Evolutionary conservation across 1,140 invertebrate species (phyloP), one percentile per base, ranked within the genome.

Genomic region (Plodia interpunctella): DNA sequence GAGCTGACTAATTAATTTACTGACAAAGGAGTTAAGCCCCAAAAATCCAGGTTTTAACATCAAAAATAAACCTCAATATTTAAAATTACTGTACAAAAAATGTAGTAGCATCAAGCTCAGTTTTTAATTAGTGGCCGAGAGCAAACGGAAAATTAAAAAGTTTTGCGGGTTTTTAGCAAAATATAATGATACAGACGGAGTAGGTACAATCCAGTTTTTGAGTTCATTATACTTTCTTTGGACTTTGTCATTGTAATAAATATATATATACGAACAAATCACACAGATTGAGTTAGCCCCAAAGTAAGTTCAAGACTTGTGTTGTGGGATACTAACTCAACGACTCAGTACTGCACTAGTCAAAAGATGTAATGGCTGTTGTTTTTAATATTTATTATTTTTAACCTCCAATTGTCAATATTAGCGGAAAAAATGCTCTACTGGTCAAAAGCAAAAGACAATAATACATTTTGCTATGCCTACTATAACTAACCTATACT

Each of bases 91-190:
- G 15, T 44, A 44, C 4, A 44, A 44, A 44, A 44, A 44, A 44
- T 44, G 13, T 44, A 44, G 38, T 44, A n/a, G n/a, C 38, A 44
- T 44, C 38, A 44, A 44, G 38, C 38, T 44, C 38, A 10, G 38
- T 44, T 44, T 44, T 44, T 44, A 44, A 44, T 44, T 44, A 44
- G 38, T 44, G 38, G 38, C 38, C n/a, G 38, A 44, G 38, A 44
- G 38, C 38, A 44, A 44, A 44, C 38, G 38, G 38, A 44, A 44
- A 44, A 44, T 44, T 44, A 44, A 44, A 44, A 44, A 44, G 38
- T 44, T 44, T 44, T 44, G 38, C 38, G 38, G 10, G 38, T 44
- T 44, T 44, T 44, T 44, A 44, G 38, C 38, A 44, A 44, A 44
- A 44, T 38, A 38, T 44, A 44, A 44, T 44, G 38, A 44, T n/a